These are phyloP conservation scores for Rousettus madagascariensis DNA, from an alignment of 2,797 vertebrate genomes.

Conservation along the genomic window DNA sequence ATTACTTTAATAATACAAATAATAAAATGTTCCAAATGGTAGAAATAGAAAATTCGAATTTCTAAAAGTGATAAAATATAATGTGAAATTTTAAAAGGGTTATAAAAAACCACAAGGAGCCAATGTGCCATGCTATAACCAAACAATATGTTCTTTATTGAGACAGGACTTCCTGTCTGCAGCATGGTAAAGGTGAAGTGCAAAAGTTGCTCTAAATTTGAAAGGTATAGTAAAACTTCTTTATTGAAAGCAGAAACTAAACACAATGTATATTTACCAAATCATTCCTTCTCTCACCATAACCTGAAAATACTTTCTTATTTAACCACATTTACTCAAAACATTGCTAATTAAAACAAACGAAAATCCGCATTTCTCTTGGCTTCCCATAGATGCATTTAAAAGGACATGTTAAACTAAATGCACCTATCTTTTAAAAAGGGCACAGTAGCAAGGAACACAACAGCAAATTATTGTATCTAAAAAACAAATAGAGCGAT, in stretches of 20 bases:
- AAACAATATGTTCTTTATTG: slow-evolving; percentile 87
- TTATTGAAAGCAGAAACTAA: slow-evolving; percentile 86
- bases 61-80: slow-evolving; percentile 73
- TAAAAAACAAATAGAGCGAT: slow-evolving; percentile 5
- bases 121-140: slow-evolving; percentile 79
- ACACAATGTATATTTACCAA: slow-evolving; percentile 73
- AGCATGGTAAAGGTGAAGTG: slow-evolving; percentile 82
- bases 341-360: slow-evolving; percentile 58
- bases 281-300: slow-evolving; percentile 47
- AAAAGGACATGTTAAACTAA: slow-evolving; percentile 1
- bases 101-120: slow-evolving; percentile 77
- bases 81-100: slow-evolving; percentile 72
- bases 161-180: slow-evolving; percentile 84
- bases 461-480: not conserved
- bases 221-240: slow-evolving; percentile 86
- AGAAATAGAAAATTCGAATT: slow-evolving; percentile 66
- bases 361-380: slow-evolving; percentile 52
- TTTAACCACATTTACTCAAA: slow-evolving; percentile 36
- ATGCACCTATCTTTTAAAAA: slow-evolving; percentile 9
- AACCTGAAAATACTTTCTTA: slow-evolving; percentile 43
- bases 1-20: slow-evolving; percentile 50
- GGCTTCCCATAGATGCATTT: not conserved
- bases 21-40: slow-evolving; percentile 53
- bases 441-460: not conserved
- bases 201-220: slow-evolving; percentile 82